These are phyloP conservation scores for Cantharis lateralis DNA, from an alignment of 2,888 invertebrate genomes.

Conservation along the genomic window DNA sequence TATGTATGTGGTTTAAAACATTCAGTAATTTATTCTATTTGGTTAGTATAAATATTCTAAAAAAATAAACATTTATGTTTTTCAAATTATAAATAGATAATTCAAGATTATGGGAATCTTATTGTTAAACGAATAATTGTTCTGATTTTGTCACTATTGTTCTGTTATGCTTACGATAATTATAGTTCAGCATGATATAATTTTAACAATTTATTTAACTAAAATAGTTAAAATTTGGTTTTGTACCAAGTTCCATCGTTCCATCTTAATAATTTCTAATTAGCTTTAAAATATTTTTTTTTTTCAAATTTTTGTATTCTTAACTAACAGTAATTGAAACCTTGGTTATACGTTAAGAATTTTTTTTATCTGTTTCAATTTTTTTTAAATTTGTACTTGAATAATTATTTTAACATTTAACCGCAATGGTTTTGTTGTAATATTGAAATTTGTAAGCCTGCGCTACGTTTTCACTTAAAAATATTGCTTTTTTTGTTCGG, in stretches of 20 bases:
- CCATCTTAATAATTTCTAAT: not conserved
- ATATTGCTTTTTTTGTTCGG: no score
- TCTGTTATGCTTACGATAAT: not conserved
- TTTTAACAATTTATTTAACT: no score
- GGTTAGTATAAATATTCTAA: not conserved
- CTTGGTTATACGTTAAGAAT: not conserved
- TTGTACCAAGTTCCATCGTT: not conserved
- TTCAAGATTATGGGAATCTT: not conserved
- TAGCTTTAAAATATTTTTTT: not conserved
- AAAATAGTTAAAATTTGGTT: not conserved
- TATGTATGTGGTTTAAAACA: not conserved
- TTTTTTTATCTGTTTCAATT: not conserved
- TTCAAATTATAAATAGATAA: not conserved
- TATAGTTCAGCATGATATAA: not conserved
- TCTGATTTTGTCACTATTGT: not conserved
- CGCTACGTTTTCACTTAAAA: no score
- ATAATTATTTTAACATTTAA: no score
- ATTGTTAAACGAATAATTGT: not conserved
- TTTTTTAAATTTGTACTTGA: not conserved
- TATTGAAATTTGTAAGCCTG: no score
- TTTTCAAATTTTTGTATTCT: not conserved
- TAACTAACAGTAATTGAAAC: not conserved
- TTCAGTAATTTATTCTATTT: not conserved
- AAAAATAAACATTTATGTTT: not conserved
- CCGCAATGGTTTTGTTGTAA: no score